A percentile compares a stretch with the other conserved stretches of the same genome.
Evolutionary conservation across 2,113 vertebrate genomes (phyloP).

Genomic region (Urocynchramus pylzowi): DNA sequence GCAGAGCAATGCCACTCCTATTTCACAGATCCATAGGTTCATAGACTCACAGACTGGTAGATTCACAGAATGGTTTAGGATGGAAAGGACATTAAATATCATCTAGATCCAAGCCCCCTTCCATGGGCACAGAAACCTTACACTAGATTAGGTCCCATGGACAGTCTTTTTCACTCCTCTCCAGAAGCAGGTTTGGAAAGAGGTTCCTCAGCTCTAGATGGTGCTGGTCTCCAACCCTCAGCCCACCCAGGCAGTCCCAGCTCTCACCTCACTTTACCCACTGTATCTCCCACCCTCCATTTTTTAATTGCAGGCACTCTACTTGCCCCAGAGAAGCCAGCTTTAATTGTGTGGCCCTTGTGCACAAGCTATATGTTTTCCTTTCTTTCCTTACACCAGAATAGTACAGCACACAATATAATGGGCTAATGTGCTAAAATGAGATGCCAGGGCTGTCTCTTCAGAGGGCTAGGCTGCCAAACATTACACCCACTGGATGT

Average conservation of each 20-base stretch:
- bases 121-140: neutral
- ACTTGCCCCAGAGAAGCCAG: neutral
- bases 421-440: conserved; percentile 49
- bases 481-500: conserved; percentile 61
- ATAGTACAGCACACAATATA: neutral
- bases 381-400: neutral
- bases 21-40: neutral
- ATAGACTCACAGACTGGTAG: neutral
- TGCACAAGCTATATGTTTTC: neutral
- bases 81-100: neutral
- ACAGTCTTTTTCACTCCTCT: neutral
- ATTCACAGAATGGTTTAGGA: neutral
- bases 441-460: conserved; percentile 33
- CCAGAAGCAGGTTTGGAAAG: neutral
- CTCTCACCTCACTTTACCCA: neutral
- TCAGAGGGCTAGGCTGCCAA: conserved; percentile 53
- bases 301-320: neutral
- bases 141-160: accelerated
- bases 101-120: neutral
- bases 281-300: neutral
- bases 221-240: neutral
- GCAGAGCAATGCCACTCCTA: neutral
- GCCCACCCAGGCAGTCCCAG: neutral
- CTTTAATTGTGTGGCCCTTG: neutral
- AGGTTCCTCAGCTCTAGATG: neutral